Percentiles rank a stretch among this genome's conserved stretches.
Conservation (phyloP, 1,140 invertebrate genomes). For the Drosophila orosa region DNA sequence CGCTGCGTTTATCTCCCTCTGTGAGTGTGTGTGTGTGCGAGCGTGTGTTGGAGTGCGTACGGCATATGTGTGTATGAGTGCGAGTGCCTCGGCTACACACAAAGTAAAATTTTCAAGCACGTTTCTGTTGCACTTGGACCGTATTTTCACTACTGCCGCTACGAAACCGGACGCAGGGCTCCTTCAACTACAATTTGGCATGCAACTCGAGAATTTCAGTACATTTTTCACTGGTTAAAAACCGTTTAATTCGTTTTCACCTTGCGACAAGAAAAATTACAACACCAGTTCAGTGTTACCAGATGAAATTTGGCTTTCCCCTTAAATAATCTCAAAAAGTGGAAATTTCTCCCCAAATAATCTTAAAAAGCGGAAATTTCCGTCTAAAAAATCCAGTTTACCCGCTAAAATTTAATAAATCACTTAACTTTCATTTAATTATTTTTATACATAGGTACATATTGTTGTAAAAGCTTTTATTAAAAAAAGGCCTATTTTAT, state of each 20-base stretch:
- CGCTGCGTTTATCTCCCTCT: constrained; percentile 79
- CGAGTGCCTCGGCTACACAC: constrained; percentile 63
- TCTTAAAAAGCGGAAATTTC: too few relatives aligned
- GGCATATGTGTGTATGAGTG: constrained; percentile 51
- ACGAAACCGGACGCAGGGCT: constrained; percentile 27
- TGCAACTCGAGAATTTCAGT: constrained; percentile 43
- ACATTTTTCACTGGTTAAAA: constrained; percentile 58
- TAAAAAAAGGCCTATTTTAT: too few relatives aligned
- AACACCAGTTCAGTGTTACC: too few relatives aligned
- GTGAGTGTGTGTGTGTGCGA: constrained; percentile 39
- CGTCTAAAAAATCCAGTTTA: too few relatives aligned
- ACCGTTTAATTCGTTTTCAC: constrained; percentile 75
- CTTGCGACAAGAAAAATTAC: constrained; percentile 79
- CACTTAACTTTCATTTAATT: too few relatives aligned
- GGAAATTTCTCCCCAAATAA: too few relatives aligned
- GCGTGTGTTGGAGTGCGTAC: constrained; percentile 43
- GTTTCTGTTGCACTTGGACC: constrained; percentile 58
- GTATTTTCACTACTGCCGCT: constrained; percentile 28
- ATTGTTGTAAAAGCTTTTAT: too few relatives aligned
- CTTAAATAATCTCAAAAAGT: too few relatives aligned
- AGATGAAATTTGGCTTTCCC: too few relatives aligned
- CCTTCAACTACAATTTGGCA: constrained; percentile 41
- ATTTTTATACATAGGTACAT: too few relatives aligned
- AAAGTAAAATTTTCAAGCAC: constrained; percentile 75
- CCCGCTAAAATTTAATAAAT: too few relatives aligned